Conservation (phyloP, 2,797 vertebrate species). For the Bufotes viridis region DNA sequence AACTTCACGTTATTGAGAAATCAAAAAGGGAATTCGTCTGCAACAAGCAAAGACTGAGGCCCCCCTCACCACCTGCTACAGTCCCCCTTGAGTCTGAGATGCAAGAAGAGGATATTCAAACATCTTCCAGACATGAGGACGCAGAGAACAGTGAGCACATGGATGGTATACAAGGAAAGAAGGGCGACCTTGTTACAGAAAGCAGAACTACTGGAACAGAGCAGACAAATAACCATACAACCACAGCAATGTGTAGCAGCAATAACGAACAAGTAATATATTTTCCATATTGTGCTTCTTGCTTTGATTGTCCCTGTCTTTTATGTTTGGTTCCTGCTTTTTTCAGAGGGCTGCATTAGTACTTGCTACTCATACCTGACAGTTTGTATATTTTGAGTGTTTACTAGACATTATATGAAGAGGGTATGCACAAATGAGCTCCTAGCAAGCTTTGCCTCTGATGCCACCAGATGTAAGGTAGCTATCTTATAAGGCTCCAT, state of each 20-base stretch:
- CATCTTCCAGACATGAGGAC: background rate
- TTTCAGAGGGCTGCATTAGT: background rate
- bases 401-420: no score
- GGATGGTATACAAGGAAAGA: background rate
- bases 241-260: background rate
- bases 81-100: background rate
- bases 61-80: background rate
- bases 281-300: background rate
- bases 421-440: no score
- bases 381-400: background rate
- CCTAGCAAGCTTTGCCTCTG: no score
- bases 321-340: background rate
- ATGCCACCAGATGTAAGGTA: no score
- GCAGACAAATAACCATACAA: background rate
- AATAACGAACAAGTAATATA: constrained; percentile 15
- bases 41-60: background rate
- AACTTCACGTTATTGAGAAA: constrained; percentile 25
- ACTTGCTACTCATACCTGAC: background rate
- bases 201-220: background rate
- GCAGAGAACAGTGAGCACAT: background rate
- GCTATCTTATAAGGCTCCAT: no score
- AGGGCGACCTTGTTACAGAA: background rate
- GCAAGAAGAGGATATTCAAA: background rate
- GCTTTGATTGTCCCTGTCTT: background rate
- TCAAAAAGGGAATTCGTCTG: background rate